phyloP scores from a whole-genome alignment of 1,140 invertebrate genomes.

The Lamellibrachia luymesi region DNA sequence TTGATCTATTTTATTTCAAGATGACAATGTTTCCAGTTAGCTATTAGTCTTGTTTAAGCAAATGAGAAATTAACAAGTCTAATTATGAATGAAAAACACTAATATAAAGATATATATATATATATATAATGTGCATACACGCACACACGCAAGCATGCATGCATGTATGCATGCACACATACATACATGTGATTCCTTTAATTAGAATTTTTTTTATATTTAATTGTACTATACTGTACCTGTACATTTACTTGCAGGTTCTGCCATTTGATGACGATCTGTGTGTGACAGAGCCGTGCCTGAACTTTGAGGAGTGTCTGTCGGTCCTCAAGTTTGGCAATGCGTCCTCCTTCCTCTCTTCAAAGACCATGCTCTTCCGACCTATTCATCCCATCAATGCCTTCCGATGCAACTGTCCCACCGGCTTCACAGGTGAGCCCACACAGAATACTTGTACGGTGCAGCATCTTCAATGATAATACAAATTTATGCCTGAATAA shows the following conservation, averaged over 20 bases:
- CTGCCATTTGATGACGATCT: conserved; percentile 95
- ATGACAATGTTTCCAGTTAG: background rate
- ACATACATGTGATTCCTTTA: background rate
- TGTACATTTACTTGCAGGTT: conserved; percentile 62
- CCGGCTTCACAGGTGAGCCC: conserved; percentile 61
- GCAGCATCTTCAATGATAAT: background rate
- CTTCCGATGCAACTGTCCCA: conserved; percentile 85
- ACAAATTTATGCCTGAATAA: background rate
- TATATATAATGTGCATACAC: background rate
- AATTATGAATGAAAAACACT: background rate
- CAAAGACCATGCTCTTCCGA: conserved; percentile 86
- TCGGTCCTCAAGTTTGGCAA: conserved; percentile 91
- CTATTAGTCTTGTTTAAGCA: background rate
- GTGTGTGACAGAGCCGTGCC: conserved; percentile 91
- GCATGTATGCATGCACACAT: conserved; percentile 6
- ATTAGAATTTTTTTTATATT: too few relatives aligned
- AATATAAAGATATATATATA: background rate
- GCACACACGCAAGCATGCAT: background rate
- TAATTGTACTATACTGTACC: background rate
- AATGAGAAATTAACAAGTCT: background rate
- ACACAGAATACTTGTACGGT: background rate
- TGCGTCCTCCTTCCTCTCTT: conserved; percentile 83
- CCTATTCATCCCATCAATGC: conserved; percentile 94
- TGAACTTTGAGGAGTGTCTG: conserved; percentile 92
- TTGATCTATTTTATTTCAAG: background rate